phyloP scores from a whole-genome alignment of 1,140 invertebrate genomes.

The Heliconius melpomene region DNA sequence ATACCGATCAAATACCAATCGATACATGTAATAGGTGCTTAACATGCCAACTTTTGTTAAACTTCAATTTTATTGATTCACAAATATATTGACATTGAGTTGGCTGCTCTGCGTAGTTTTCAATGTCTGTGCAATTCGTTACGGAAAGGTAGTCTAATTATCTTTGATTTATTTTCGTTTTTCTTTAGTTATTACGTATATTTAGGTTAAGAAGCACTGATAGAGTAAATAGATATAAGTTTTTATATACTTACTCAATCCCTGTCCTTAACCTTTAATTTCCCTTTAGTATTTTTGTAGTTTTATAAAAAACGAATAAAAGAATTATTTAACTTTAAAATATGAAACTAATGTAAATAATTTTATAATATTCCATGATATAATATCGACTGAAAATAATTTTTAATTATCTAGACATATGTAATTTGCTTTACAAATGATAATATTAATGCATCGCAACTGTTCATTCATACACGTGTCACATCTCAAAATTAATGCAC shows the following conservation, averaged over 20 bases:
- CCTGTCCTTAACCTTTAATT: no score
- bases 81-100: slow-evolving; percentile 5
- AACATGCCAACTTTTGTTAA: slow-evolving; percentile 13
- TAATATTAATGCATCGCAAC: slow-evolving; percentile 21
- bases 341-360: no score
- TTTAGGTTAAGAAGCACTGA: no score
- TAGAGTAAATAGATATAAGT: no score
- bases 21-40: slow-evolving; percentile 8
- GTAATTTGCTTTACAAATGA: slow-evolving; percentile 18
- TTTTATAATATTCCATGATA: no score
- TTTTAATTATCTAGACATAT: neutral
- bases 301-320: no score
- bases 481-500: slow-evolving; percentile 21
- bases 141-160: neutral
- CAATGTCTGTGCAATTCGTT: neutral
- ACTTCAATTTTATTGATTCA: slow-evolving; percentile 1
- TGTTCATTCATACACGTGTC: slow-evolving; percentile 20
- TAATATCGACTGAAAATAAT: no score
- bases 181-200: neutral
- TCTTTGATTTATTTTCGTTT: neutral
- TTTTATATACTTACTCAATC: no score
- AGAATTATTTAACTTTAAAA: no score
- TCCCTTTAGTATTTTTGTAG: no score
- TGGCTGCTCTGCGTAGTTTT: neutral
- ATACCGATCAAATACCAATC: neutral